Percentiles rank a stretch among this genome's conserved stretches.
These are phyloP conservation scores for Antechinus flavipes DNA, from an alignment of 2,113 vertebrate genomes.

Conservation along the genomic window DNA sequence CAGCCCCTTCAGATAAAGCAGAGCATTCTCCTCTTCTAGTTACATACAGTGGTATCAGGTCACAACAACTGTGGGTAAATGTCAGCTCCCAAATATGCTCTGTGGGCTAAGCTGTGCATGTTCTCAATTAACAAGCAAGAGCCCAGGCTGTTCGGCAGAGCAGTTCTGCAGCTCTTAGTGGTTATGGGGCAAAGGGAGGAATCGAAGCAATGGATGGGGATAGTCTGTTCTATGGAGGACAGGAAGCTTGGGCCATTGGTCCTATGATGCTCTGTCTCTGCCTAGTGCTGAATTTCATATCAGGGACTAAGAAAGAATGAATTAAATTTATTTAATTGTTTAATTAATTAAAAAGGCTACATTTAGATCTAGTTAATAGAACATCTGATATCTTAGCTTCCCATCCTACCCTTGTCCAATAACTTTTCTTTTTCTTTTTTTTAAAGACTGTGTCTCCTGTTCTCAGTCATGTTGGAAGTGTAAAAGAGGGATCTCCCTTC, in stretches of 20 bases:
- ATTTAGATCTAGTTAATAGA: background rate
- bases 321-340: background rate
- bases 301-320: background rate
- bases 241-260: background rate
- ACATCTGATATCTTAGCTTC: background rate
- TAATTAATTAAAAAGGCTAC: background rate
- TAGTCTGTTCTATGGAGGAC: no score
- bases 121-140: constrained; percentile 58
- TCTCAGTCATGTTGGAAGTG: background rate
- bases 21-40: constrained; percentile 61
- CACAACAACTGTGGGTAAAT: constrained; percentile 66
- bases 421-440: background rate
- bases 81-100: constrained; percentile 47
- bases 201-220: rapidly evolving
- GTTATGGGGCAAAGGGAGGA: background rate
- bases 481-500: background rate
- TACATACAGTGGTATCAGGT: constrained; percentile 65
- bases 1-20: constrained; percentile 70
- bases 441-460: background rate
- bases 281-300: background rate
- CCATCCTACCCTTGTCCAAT: background rate
- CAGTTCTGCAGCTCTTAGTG: background rate
- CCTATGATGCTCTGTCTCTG: background rate
- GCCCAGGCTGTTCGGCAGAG: background rate
- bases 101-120: constrained; percentile 26